A percentile compares a stretch with the other conserved stretches of the same genome.
phyloP scores from a whole-genome alignment of 2,113 vertebrate genomes.

The Clarias macrocephalus region DNA sequence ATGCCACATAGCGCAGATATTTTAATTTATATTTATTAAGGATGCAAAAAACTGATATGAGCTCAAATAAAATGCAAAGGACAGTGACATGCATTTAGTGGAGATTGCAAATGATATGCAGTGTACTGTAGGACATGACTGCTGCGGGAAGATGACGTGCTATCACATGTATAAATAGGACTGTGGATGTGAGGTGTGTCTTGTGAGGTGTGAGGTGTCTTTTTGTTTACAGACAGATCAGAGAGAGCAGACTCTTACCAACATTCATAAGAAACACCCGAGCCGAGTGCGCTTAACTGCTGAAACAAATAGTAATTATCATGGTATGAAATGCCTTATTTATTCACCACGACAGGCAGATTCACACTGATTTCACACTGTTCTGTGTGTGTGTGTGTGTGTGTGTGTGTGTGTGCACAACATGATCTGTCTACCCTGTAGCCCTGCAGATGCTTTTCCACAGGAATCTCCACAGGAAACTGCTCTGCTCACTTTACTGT shows the following conservation, averaged over 20 bases:
- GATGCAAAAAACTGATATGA: not conserved
- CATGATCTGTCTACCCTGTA: not conserved
- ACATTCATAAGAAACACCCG: not conserved
- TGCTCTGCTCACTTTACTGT: not conserved
- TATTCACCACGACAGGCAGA: not conserved
- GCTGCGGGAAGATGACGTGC: not conserved
- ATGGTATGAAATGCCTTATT: not conserved
- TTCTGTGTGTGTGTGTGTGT: not conserved
- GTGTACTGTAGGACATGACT: not conserved
- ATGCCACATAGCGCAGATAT: slow-evolving; percentile 43
- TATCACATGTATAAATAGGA: not conserved
- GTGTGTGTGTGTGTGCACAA: not conserved
- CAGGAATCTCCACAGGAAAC: not conserved
- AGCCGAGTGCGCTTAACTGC: not conserved
- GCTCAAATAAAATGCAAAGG: not conserved
- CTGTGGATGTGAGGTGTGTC: not conserved
- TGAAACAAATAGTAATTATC: not conserved
- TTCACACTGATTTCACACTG: not conserved
- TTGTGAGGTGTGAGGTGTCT: not conserved
- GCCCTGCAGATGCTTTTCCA: not conserved
- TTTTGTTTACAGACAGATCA: not conserved
- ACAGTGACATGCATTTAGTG: not conserved
- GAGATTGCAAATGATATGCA: not conserved
- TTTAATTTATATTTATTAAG: slow-evolving; percentile 43
- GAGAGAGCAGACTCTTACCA: not conserved